Evolutionary conservation across 1,140 invertebrate genomes (phyloP).

Genomic region (Ostrea denselamellosa): DNA sequence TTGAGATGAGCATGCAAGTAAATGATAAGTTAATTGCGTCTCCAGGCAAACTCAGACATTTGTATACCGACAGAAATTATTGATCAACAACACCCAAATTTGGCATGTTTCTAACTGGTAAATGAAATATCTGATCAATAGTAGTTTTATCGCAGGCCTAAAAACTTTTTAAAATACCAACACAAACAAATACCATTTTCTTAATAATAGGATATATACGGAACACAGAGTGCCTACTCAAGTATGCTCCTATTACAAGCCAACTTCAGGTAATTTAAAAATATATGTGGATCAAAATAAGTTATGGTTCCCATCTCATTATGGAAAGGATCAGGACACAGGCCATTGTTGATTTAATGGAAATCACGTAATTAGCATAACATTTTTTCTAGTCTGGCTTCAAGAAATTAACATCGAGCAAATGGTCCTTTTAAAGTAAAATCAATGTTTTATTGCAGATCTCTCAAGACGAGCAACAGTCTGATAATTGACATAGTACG

Average conservation of each 20-base stretch:
- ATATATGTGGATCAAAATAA: slow-evolving; percentile 22
- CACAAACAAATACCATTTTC: slow-evolving; percentile 15
- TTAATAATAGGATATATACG: not conserved
- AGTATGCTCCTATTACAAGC: not conserved
- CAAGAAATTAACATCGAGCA: slow-evolving; percentile 9
- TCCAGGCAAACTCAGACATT: not conserved
- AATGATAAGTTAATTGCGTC: not conserved
- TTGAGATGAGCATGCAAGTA: not conserved
- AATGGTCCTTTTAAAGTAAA: slow-evolving; percentile 10
- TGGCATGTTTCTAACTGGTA: not conserved
- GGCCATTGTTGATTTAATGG: not conserved
- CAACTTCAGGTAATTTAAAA: not conserved
- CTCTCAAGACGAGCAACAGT: not conserved
- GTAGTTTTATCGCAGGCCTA: not conserved
- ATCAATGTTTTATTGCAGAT: slow-evolving; percentile 25
- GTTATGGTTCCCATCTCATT: not conserved
- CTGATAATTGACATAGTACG: not conserved
- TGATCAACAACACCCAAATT: slow-evolving; percentile 17
- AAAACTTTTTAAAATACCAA: slow-evolving; percentile 35
- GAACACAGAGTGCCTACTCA: slow-evolving; percentile 4
- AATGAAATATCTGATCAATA: slow-evolving; percentile 35
- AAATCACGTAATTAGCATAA: slow-evolving; percentile 4
- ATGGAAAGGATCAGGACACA: not conserved
- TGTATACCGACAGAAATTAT: slow-evolving; percentile 12
- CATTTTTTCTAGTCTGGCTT: not conserved